These are phyloP conservation scores for Phaonia tiefii DNA, from an alignment of 2,888 invertebrate genomes.

Conservation along the genomic window DNA sequence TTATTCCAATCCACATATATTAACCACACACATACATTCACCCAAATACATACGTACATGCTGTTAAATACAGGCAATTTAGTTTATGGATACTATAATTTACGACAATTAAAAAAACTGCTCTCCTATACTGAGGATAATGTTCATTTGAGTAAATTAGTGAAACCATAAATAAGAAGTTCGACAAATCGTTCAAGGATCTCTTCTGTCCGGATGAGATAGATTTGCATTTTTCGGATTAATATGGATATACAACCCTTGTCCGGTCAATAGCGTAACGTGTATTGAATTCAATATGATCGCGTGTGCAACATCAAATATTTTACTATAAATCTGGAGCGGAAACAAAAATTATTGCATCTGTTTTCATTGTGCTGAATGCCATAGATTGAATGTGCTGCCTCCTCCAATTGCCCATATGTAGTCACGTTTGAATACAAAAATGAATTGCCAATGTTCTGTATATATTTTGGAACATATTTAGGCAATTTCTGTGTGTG, in stretches of 20 bases:
- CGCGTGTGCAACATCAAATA: too few species aligned
- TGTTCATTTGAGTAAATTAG: conserved; percentile 31
- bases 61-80: conserved; percentile 31
- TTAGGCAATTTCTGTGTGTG: not conserved
- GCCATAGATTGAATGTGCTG: too few species aligned
- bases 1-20: conserved; percentile 25
- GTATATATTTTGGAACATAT: conserved; percentile 21
- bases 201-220: too few species aligned
- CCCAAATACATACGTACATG: conserved; percentile 13
- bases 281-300: too few species aligned
- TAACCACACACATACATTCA: not conserved
- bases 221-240: too few species aligned
- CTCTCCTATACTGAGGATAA: not conserved
- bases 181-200: conserved; percentile 2
- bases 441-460: conserved; percentile 12
- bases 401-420: not conserved
- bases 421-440: conserved; percentile 30
- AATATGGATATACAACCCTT: too few species aligned
- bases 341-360: too few species aligned
- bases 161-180: conserved; percentile 19
- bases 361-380: too few species aligned
- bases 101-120: conserved; percentile 36
- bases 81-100: conserved; percentile 34
- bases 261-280: too few species aligned
- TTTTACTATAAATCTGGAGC: too few species aligned